Evolutionary conservation across 2,888 invertebrate genomes (phyloP), one percentile per base, ranked within the genome.

Genomic region (Cheilosia grossa): DNA sequence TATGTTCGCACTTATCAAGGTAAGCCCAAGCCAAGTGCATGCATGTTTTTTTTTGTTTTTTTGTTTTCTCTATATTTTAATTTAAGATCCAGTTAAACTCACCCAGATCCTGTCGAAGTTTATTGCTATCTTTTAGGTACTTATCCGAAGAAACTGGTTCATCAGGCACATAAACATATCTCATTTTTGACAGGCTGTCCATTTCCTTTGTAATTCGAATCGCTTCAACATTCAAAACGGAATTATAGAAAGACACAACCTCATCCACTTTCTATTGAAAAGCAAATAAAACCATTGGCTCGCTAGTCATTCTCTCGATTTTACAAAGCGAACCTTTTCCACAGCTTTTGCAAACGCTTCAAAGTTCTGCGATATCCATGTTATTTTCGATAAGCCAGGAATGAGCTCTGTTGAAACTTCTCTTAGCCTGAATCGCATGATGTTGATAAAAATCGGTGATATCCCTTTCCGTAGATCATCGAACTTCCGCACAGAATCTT

Each of bases 351-450:
- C 88, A 69, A 89, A 91, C 17, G 89, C 89, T 21, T 89, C 89
- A 2, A 91, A 86, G 63, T 95, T 95, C 87, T 96, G 93, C 0
- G 97, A 97, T 0, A 96, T 94, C 97, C 97, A 98, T 0, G 96
- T 96, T 19, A 97, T 94, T 1, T 95, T 94, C 0, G 96, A 95
- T 13, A 97, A 91, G 1, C 96, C 97, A 0, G 97, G 96, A 90
- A 95, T 94, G 86, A 97, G 94, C 0, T 95, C 94, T 64, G 93
- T 93, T 85, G 96, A 96, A 87, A 96, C 90, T 89, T 94, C 94
- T 82, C 95, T 93, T 13, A 97, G 91, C 79, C 94, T 94, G 4
- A 95, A 93, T 64, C 94, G 94, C 90, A 96, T 94, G 67, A 97
- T 91, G 40, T 95, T 95, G 42, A 95, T 91, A 89, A 96, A 96